phyloP scores from a whole-genome alignment of 2,113 vertebrate species.

The Podarcis cretensis region DNA sequence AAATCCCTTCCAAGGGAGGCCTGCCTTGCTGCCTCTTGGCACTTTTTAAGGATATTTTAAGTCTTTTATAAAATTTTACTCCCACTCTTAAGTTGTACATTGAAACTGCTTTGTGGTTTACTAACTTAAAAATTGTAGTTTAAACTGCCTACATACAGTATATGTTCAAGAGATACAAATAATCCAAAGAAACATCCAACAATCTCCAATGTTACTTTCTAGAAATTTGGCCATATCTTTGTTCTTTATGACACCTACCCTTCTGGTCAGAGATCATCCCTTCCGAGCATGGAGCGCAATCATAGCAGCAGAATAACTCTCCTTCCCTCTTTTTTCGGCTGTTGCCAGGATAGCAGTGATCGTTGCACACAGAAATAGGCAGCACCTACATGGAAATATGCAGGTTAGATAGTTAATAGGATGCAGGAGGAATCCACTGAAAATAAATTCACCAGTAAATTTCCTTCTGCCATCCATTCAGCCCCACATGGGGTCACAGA shows the following conservation, averaged over 20 bases:
- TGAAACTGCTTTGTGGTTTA: no score
- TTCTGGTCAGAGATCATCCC: background rate
- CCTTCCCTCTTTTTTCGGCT: background rate
- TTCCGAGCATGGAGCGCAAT: background rate
- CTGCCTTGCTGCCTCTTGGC: no score
- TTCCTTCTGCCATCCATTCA: background rate
- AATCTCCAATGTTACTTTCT: no score
- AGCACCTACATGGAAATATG: background rate
- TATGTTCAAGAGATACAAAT: no score
- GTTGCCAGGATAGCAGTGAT: background rate
- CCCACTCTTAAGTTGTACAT: no score
- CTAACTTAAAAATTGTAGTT: no score
- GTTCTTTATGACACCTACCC: background rate
- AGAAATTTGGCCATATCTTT: background rate
- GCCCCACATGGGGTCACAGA: background rate
- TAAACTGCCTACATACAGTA: no score
- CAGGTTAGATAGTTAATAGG: background rate
- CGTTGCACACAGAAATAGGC: background rate
- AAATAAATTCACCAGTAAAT: background rate
- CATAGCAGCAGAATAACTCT: constrained; percentile 1
- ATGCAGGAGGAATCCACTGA: no score
- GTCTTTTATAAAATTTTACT: no score
- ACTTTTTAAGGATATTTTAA: no score
- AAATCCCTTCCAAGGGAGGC: no score
- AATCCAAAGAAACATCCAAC: no score